Conservation (phyloP, 1,140 invertebrate genomes). For the Episyrphus balteatus region DNA sequence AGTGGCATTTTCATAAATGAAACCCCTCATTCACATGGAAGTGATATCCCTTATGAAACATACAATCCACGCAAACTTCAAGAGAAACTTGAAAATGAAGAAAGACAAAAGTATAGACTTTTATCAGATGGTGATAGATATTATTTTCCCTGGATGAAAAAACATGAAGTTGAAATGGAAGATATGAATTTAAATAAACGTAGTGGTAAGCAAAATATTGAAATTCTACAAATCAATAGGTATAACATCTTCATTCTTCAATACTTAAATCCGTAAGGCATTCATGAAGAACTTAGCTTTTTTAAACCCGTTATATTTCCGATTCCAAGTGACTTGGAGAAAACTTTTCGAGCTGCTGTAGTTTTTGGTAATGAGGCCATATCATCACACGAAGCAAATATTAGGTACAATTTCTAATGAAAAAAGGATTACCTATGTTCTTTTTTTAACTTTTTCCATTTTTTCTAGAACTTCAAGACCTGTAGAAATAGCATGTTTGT, state of each 20-base stretch:
- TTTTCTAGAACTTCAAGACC: slow-evolving; percentile 13
- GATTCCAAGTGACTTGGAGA: slow-evolving; percentile 25
- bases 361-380: slow-evolving; percentile 25
- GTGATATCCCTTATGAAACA: slow-evolving; percentile 5
- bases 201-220: slow-evolving; percentile 20
- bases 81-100: slow-evolving; percentile 21
- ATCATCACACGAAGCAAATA: slow-evolving; percentile 10
- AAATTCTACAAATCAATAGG: slow-evolving; percentile 22
- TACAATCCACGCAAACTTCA: slow-evolving; percentile 30
- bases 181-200: slow-evolving; percentile 22
- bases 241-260: background rate
- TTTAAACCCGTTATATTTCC: slow-evolving; percentile 21
- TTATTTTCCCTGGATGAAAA: slow-evolving; percentile 30
- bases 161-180: slow-evolving; percentile 17
- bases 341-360: slow-evolving; percentile 26
- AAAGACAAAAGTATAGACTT: slow-evolving; percentile 21
- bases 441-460: background rate
- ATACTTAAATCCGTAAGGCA: background rate
- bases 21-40: slow-evolving; percentile 16
- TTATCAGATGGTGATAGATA: slow-evolving; percentile 21
- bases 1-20: slow-evolving; percentile 30
- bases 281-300: slow-evolving; percentile 14
- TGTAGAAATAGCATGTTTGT: slow-evolving; percentile 22
- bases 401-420: background rate
- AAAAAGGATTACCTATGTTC: background rate